Conservation (phyloP, 2,797 vertebrate genomes). For the Rhynchonycteris naso region DNA sequence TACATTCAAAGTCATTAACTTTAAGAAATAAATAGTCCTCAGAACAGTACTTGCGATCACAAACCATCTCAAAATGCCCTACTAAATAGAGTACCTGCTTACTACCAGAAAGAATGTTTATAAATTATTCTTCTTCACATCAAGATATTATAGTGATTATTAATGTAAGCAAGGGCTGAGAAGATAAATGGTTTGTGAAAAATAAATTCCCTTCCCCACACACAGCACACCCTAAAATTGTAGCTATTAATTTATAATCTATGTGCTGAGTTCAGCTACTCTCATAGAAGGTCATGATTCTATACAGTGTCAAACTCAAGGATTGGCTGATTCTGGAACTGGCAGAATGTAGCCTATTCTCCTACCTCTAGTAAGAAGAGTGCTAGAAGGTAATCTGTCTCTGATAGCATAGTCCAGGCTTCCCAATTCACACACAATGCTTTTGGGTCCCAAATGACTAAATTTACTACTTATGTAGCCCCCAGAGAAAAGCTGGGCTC, state of each 20-base stretch:
- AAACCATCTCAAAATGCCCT: not conserved
- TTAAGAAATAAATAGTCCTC: not conserved
- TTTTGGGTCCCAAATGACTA: not conserved
- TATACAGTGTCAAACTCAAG: not conserved
- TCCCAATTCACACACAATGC: not conserved
- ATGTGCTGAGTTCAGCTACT: not conserved
- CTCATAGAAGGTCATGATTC: not conserved
- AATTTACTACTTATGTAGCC: not conserved
- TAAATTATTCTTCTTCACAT: not conserved
- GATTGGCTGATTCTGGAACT: not conserved
- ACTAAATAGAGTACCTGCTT: not conserved
- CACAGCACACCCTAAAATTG: not conserved
- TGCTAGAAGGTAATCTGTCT: not conserved
- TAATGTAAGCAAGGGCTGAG: not conserved
- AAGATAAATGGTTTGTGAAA: not conserved
- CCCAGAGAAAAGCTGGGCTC: not conserved
- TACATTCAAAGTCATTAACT: constrained; percentile 31
- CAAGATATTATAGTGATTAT: not conserved
- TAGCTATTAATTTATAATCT: not conserved
- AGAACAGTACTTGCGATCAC: not conserved
- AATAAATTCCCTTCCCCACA: not conserved
- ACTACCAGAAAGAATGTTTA: not conserved
- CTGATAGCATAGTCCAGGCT: not conserved
- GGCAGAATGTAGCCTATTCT: constrained; percentile 1
- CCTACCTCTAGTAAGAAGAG: not conserved